Evolutionary conservation across 2,113 vertebrate genomes (phyloP).

Genomic region (Campylorhamphus procurvoides): DNA sequence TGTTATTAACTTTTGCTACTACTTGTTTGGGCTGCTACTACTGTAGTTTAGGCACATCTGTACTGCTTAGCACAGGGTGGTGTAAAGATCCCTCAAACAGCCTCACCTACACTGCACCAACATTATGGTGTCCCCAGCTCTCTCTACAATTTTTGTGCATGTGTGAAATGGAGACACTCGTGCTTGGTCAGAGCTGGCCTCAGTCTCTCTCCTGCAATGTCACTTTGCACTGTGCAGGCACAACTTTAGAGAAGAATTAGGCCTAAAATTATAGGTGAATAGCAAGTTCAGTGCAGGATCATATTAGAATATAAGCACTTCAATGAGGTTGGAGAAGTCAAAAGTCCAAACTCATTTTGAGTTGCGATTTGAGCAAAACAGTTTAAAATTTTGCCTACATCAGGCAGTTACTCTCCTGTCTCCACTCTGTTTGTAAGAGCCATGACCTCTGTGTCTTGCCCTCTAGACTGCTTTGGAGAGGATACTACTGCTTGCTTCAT

Average conservation of each 20-base stretch:
- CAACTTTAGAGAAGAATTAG: neutral
- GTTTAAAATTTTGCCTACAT: neutral
- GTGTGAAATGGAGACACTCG: neutral
- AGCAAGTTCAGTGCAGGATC: neutral
- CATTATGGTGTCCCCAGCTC: accelerated
- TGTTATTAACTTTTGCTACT: neutral
- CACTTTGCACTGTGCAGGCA: neutral
- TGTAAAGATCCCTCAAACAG: neutral
- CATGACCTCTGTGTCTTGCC: neutral
- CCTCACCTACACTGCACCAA: neutral
- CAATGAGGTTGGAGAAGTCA: neutral
- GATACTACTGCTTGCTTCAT: neutral
- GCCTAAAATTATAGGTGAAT: neutral
- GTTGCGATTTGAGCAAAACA: neutral
- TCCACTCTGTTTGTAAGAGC: neutral
- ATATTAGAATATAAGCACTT: neutral
- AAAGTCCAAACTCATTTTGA: neutral
- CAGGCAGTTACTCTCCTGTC: neutral
- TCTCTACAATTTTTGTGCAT: neutral
- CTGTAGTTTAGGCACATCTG: neutral
- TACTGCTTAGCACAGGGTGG: neutral
- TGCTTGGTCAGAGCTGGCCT: neutral
- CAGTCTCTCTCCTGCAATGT: neutral
- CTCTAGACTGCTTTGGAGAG: neutral
- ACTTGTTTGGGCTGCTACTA: neutral